Conservation (phyloP, 2,888 invertebrate species). For the Chironomus riparius region DNA sequence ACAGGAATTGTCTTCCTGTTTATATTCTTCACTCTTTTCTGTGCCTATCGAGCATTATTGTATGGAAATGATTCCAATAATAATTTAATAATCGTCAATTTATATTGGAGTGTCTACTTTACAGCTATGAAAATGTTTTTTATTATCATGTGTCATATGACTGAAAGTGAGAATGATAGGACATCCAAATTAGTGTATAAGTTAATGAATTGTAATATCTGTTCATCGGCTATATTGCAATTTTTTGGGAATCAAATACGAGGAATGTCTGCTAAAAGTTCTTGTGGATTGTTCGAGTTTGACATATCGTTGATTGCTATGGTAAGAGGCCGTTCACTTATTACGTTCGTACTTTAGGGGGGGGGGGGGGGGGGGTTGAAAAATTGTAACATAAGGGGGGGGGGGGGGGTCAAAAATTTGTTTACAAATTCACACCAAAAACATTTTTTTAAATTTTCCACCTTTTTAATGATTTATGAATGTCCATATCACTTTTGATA, state of each 20-base stretch:
- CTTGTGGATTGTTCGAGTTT: background rate
- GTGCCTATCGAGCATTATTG: background rate
- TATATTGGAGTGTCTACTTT: background rate
- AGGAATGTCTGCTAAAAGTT: background rate
- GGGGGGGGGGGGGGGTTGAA: too few species aligned
- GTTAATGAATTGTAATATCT: background rate
- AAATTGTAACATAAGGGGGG: too few species aligned
- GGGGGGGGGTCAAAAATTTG: too few species aligned
- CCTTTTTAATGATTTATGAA: too few species aligned
- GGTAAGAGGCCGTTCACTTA: background rate
- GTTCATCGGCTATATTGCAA: background rate
- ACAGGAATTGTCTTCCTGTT: background rate
- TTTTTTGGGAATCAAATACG: conserved; percentile 1
- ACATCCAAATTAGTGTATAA: background rate
- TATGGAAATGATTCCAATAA: background rate
- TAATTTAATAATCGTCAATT: background rate
- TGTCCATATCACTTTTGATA: too few species aligned
- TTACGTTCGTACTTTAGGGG: too few species aligned
- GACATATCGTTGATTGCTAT: background rate
- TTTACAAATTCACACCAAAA: too few species aligned
- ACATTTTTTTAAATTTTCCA: too few species aligned
- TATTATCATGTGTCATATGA: background rate
- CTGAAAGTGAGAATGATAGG: background rate
- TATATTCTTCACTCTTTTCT: background rate
- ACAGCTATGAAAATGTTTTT: background rate